Base-by-base conservation (phyloP, 2,888 invertebrate species). In the Parochlus steinenii region DNA sequence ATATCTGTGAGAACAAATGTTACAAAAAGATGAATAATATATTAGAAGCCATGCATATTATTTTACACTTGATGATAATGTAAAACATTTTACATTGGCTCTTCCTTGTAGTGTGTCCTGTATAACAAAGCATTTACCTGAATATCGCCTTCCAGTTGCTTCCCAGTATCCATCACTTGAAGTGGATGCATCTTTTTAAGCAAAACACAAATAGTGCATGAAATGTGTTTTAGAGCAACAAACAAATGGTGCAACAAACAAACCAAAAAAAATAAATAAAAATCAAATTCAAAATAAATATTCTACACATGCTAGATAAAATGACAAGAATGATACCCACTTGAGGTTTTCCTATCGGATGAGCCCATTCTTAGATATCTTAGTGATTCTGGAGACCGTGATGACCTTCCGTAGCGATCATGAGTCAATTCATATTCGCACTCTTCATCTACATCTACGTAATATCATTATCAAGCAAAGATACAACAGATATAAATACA, bases 101-200 rank as follows among this genome's bases (percentile, higher is more conserved):
- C n/a, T n/a, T n/a, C n/a, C n/a, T n/a, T n/a, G n/a, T n/a, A n/a
- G n/a, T n/a, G n/a, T n/a, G n/a, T n/a, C n/a, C n/a, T n/a, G n/a
- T n/a, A n/a, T n/a, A n/a, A n/a, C n/a, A n/a, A n/a, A n/a, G n/a
- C n/a, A n/a, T n/a, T n/a, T 56, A 56, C 56, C 56, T 53, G 55
- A 55, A 46, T 55, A 52, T 44, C 56, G 49, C 37, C 55, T 53
- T 47, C 56, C 56, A 42, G 56, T 56, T 46, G 56, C 56, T 50
- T 56, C 56, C n/a, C n/a, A n/a, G n/a, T n/a, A n/a, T n/a, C n/a
- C n/a, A n/a, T n/a, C n/a, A n/a, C n/a, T n/a, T n/a, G n/a, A n/a
- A n/a, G n/a, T n/a, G n/a, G n/a, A n/a, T n/a, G n/a, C n/a, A n/a
- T n/a, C n/a, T n/a, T n/a, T n/a, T n/a, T n/a, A n/a, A n/a, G n/a